Evolutionary conservation across 2,888 invertebrate genomes (phyloP), one percentile per base, ranked within the genome.

Genomic region (Choristoneura rosaceana): DNA sequence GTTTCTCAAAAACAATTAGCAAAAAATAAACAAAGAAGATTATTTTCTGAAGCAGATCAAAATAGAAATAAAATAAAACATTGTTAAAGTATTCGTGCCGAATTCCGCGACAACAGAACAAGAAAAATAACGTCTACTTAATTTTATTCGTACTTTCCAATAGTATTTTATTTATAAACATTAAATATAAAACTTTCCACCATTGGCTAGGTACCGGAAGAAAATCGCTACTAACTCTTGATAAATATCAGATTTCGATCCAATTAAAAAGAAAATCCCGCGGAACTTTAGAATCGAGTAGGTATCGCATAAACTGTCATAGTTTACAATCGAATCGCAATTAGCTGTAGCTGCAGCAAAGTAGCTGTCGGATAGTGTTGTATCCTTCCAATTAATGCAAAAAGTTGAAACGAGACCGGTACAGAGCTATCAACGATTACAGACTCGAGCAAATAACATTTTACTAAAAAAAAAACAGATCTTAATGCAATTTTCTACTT

Each of bases 321-420:
- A 81, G 81, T 82, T 80, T 77, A 77, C 74, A 76, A 71, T 78
- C 75, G 70, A 78, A 81, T 82, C 76, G 84, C 84, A 85, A 85
- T 87, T 84, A 85, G 79, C 47, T 15, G 81, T 79, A 82, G 80
- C 82, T 81, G 78, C 76, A 60, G 52, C 52, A 50, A 52, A 14
- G 75, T 77, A 80, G 83, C 79, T 82, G 83, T 85, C 83, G 81
- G 81, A 79, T 84, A 79, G 76, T 80, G 83, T 84, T 81, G 82
- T 85, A 89, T 90, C 87, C 87, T 83, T 85, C 89, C 90, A 90
- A 91, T 90, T 90, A 89, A 87, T 86, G 81, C 79, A 78, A 79
- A 81, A 79, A 86, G 83, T 84, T 78, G 78, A 81, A 84, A 87
- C 82, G 82, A 82, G 82, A 84, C 80, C 80, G 38, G 68, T 43